phyloP scores from a whole-genome alignment of 2,797 vertebrate genomes.

The Anguilla marmorata region DNA sequence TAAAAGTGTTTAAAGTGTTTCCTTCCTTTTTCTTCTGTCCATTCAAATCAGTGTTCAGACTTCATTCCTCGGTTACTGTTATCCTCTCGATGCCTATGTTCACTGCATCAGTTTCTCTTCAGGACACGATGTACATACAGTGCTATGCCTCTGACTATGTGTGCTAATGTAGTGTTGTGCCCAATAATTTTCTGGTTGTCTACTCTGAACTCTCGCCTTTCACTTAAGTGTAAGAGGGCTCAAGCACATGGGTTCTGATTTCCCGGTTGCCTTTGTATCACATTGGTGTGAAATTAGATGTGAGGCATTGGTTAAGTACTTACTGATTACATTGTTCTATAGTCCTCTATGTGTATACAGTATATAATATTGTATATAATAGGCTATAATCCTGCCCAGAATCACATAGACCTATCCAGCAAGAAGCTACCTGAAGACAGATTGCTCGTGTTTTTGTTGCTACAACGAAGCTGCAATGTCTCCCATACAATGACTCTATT shows the following conservation, averaged over 20 bases:
- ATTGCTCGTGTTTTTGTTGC: not conserved
- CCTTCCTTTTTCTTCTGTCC: not conserved
- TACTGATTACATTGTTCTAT: not conserved
- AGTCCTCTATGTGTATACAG: not conserved
- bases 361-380: no score
- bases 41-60: not conserved
- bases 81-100: not conserved
- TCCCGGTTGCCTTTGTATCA: not conserved
- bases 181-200: not conserved
- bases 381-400: not conserved
- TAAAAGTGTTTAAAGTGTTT: not conserved
- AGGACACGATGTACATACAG: not conserved
- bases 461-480: not conserved
- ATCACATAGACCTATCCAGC: not conserved
- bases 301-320: not conserved
- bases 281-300: not conserved
- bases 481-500: no score
- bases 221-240: not conserved
- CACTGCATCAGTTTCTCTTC: not conserved
- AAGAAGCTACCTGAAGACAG: not conserved
- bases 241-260: not conserved
- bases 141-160: not conserved
- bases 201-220: not conserved
- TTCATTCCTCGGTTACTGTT: not conserved
- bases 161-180: not conserved